phyloP scores from a whole-genome alignment of 2,113 vertebrate genomes.

The Falco punctatus region DNA sequence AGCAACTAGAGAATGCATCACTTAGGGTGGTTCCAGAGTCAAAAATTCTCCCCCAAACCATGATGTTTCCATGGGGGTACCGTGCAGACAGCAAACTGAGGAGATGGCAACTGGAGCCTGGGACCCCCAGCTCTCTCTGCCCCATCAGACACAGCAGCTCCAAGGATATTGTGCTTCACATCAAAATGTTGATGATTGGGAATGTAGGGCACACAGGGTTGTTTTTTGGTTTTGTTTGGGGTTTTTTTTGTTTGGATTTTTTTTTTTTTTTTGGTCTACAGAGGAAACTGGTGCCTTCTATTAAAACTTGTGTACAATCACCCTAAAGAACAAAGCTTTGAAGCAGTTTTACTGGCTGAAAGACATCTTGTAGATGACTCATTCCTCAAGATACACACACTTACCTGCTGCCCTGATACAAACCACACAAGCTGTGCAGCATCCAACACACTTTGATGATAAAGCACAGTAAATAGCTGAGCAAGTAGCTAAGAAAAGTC shows the following conservation, averaged over 20 bases:
- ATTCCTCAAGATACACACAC: not conserved
- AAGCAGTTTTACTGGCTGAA: not conserved
- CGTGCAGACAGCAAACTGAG: not conserved
- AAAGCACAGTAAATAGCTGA: not conserved
- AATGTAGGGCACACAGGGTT: not conserved
- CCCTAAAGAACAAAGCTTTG: not conserved
- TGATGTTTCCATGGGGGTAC: not conserved
- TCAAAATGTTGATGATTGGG: not conserved
- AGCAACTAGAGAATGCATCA: rapidly evolving
- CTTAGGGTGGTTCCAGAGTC: not conserved
- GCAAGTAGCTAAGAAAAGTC: not conserved
- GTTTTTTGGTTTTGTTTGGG: too few relatives aligned
- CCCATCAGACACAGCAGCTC: not conserved
- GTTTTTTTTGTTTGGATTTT: not conserved
- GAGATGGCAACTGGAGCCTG: not conserved
- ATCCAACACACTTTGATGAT: not conserved
- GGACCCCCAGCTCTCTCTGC: not conserved
- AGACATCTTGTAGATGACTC: not conserved
- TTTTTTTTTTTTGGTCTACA: not conserved
- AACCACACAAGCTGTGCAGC: not conserved
- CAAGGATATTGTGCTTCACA: not conserved
- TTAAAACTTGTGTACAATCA: not conserved
- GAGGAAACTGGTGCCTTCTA: not conserved
- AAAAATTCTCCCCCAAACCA: not conserved
- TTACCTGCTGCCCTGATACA: not conserved